phyloP scores from a whole-genome alignment of 2,797 vertebrate species.

The Emydoidea blandingii region DNA sequence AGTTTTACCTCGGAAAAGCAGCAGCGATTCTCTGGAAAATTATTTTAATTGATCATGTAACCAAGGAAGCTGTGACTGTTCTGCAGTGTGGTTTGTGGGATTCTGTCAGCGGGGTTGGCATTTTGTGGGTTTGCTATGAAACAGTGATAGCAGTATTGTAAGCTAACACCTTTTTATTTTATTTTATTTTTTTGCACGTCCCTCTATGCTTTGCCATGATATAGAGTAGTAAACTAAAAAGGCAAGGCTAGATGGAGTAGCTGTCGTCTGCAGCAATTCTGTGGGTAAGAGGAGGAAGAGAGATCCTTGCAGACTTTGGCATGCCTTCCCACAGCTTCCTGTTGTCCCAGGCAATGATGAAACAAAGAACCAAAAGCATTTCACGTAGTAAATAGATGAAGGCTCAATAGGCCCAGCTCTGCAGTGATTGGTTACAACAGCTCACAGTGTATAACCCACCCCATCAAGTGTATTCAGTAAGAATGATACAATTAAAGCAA shows the following conservation, averaged over 20 bases:
- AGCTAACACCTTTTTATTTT: not conserved
- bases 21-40: not conserved
- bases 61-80: not conserved
- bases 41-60: not conserved
- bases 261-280: conserved; percentile 25
- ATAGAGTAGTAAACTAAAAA: not conserved
- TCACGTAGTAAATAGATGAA: not conserved
- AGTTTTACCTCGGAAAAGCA: not conserved
- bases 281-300: conserved; percentile 17
- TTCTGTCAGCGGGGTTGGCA: conserved; percentile 51
- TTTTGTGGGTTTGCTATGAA: conserved; percentile 53
- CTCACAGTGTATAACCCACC: not conserved
- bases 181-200: not conserved
- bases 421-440: not conserved
- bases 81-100: conserved; percentile 60
- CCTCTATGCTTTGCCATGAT: not conserved
- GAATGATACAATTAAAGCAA: not conserved
- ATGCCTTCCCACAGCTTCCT: conserved; percentile 25
- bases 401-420: not conserved
- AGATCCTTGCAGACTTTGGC: conserved; percentile 45
- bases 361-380: accelerated
- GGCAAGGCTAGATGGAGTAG: not conserved
- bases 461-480: not conserved
- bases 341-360: not conserved
- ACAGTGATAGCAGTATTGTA: conserved; percentile 1